phyloP scores from a whole-genome alignment of 1,140 invertebrate species.

The Eriocheir sinensis region DNA sequence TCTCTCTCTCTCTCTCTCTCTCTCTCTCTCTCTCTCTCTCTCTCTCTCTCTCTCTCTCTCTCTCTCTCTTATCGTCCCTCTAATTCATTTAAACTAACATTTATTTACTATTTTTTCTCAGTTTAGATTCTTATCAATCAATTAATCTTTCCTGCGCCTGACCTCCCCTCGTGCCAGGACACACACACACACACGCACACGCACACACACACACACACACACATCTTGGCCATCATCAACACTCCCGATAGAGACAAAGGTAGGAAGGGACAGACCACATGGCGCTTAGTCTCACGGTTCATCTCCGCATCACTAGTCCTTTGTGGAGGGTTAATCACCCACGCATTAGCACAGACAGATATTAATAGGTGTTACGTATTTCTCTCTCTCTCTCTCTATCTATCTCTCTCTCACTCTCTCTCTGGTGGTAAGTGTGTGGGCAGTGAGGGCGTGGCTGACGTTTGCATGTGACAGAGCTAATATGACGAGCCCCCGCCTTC shows the following conservation, averaged over 20 bases:
- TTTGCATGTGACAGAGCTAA: neutral
- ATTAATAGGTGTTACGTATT: neutral
- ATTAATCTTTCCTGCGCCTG: neutral
- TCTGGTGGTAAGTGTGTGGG: neutral
- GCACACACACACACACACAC: neutral
- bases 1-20: neutral
- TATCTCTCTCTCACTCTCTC: neutral
- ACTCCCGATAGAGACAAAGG: neutral
- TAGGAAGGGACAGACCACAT: neutral
- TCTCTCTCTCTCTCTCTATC: neutral
- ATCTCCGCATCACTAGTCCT: neutral
- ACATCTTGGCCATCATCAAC: neutral
- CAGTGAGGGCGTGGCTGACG: neutral
- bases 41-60: slow-evolving; percentile 22
- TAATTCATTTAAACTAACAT: neutral
- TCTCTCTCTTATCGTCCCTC: neutral
- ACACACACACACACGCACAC: neutral
- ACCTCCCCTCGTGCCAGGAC: neutral
- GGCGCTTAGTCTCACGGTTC: neutral
- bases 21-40: slow-evolving; percentile 18
- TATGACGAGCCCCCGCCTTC: neutral
- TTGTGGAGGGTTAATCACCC: neutral
- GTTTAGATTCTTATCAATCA: neutral
- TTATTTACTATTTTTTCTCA: neutral
- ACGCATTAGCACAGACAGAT: neutral